Conservation (phyloP, 1,140 invertebrate genomes). For the Bombus difficillimus region DNA sequence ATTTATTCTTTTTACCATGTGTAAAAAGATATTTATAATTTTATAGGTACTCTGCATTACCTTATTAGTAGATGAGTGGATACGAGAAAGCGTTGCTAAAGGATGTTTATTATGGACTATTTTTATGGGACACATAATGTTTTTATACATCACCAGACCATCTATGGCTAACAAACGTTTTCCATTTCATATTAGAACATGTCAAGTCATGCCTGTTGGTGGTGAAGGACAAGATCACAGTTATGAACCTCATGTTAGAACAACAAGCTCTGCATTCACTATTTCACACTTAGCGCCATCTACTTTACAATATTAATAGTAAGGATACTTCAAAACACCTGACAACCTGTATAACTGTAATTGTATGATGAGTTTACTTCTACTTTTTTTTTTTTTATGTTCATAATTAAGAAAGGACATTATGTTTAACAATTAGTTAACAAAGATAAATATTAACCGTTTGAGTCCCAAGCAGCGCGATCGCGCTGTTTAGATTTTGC, state of each 20-base stretch:
- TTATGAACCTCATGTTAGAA: constrained; percentile 70
- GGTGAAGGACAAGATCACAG: constrained; percentile 72
- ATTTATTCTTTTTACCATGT: constrained; percentile 2
- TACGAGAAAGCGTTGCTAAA: constrained; percentile 94
- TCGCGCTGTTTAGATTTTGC: too few species aligned
- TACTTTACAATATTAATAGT: constrained; percentile 15
- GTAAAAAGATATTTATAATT: constrained; percentile 66
- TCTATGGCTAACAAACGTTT: constrained; percentile 73
- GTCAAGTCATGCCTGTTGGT: constrained; percentile 73
- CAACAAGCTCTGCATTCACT: constrained; percentile 62
- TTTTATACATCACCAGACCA: constrained; percentile 84
- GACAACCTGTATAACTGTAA: not conserved
- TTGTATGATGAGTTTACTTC: not conserved
- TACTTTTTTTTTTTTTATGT: not conserved
- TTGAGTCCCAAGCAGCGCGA: too few species aligned
- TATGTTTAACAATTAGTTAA: not conserved
- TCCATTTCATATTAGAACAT: constrained; percentile 78
- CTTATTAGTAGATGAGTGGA: constrained; percentile 93
- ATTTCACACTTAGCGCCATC: constrained; percentile 53
- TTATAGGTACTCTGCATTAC: constrained; percentile 92
- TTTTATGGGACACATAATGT: constrained; percentile 90
- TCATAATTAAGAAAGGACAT: not conserved
- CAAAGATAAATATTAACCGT: not conserved
- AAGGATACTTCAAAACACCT: constrained; percentile 10
- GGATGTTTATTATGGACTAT: constrained; percentile 90